Percentiles rank a stretch among this genome's conserved stretches.
These are phyloP conservation scores for Mus pahari DNA, from an alignment of 2,113 vertebrate genomes.

Conservation along the genomic window DNA sequence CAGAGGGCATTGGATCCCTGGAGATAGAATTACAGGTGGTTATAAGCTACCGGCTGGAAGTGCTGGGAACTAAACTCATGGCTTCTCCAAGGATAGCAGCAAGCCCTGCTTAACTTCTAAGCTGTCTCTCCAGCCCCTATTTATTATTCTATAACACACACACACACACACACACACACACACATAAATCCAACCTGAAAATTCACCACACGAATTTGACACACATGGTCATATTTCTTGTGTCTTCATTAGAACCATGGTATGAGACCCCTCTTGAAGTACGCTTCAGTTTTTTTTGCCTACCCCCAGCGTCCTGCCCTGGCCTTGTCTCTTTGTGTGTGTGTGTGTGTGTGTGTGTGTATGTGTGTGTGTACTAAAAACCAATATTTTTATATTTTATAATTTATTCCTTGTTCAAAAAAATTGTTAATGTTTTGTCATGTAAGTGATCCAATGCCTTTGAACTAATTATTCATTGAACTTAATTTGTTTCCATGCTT, in stretches of 20 bases:
- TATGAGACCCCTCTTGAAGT: neutral
- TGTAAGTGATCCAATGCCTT: neutral
- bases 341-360: neutral
- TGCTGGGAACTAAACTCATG: neutral
- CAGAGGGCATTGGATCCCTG: too few relatives aligned
- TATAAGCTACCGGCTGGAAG: too few relatives aligned
- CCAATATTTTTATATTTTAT: constrained; percentile 1
- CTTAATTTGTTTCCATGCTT: neutral
- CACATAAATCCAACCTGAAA: neutral
- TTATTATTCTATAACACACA: neutral
- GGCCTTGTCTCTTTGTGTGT: neutral
- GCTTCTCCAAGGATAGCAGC: neutral
- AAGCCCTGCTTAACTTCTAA: neutral
- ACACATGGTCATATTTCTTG: neutral
- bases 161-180: neutral
- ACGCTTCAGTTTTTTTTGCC: neutral
- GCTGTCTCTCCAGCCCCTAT: neutral
- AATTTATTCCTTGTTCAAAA: constrained; percentile 20
- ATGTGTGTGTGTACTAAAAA: neutral
- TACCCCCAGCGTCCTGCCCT: neutral
- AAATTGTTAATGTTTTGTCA: constrained; percentile 15
- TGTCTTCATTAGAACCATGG: neutral
- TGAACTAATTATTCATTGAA: neutral
- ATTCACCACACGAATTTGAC: neutral
- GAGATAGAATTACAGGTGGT: neutral